A percentile compares a stretch with the other conserved stretches of the same genome.
phyloP scores from a whole-genome alignment of 1,140 invertebrate genomes.

The Pseudomyrmex pallidus region DNA sequence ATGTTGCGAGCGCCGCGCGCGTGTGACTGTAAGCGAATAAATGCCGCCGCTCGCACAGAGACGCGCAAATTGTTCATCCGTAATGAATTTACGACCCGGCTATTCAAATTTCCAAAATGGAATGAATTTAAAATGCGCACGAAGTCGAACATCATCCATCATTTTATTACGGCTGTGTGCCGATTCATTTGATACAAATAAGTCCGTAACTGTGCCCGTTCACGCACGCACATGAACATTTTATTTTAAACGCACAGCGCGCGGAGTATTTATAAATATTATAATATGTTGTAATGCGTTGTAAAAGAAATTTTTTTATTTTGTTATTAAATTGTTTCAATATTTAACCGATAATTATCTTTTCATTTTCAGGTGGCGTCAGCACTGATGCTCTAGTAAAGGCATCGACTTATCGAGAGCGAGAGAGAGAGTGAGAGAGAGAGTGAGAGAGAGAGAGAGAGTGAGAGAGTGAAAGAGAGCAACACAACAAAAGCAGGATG shows the following conservation, averaged over 20 bases:
- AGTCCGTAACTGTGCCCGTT: conserved; percentile 5
- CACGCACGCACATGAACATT: background rate
- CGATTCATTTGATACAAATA: background rate
- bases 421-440: conserved; percentile 46
- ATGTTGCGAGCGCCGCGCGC: conserved; percentile 26
- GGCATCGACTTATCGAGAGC: conserved; percentile 38
- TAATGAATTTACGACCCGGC: conserved; percentile 43
- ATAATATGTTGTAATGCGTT: background rate
- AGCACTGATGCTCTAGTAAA: conserved; percentile 70
- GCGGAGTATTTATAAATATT: too few species aligned
- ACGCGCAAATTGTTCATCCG: conserved; percentile 38
- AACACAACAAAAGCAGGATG: conserved; percentile 59
- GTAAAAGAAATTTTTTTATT: background rate
- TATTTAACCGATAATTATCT: background rate
- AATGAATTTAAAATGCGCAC: conserved; percentile 38
- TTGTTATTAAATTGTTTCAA: background rate
- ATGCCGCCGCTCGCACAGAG: conserved; percentile 1
- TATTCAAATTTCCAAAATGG: conserved; percentile 39
- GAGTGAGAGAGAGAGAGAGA: conserved; percentile 12
- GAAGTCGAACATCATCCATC: conserved; percentile 29
- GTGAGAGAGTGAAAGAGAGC: conserved; percentile 12
- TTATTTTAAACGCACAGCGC: too few species aligned
- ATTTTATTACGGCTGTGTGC: conserved; percentile 2
- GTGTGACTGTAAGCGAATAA: conserved; percentile 49
- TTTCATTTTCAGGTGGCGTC: conserved; percentile 51